Evolutionary conservation across 1,140 invertebrate species (phyloP).

Genomic region (Drosophila rhopaloa): DNA sequence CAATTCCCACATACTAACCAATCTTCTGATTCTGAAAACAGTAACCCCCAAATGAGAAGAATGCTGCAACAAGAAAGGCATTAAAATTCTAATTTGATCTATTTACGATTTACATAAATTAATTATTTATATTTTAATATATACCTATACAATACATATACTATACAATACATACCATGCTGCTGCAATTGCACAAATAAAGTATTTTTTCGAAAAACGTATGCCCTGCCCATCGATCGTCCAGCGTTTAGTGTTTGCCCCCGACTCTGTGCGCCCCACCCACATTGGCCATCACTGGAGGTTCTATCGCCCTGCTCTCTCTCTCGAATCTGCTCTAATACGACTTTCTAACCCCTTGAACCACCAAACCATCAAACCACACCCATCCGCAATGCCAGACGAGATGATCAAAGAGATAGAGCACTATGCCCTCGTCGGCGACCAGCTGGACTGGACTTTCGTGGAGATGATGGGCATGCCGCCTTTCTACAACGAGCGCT

Average conservation of each 20-base stretch:
- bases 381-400: constrained; percentile 87
- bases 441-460: constrained; percentile 98
- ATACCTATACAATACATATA: constrained; percentile 56
- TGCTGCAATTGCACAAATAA: constrained; percentile 84
- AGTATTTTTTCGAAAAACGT: constrained; percentile 76
- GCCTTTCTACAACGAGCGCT: constrained; percentile 84
- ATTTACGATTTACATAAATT: constrained; percentile 81
- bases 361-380: constrained; percentile 36
- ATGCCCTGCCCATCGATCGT: constrained; percentile 13
- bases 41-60: constrained; percentile 38
- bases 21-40: constrained; percentile 34
- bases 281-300: constrained; percentile 45
- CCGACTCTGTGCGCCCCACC: constrained; percentile 16
- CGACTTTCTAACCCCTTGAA: constrained; percentile 55
- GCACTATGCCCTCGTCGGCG: constrained; percentile 98
- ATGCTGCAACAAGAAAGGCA: constrained; percentile 54
- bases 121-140: constrained; percentile 83
- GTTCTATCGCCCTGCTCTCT: constrained; percentile 24
- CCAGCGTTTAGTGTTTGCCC: constrained; percentile 22
- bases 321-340: constrained; percentile 61
- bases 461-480: constrained; percentile 94
- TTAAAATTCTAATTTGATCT: constrained; percentile 63
- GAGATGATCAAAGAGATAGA: constrained; percentile 99
- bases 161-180: constrained; percentile 63
- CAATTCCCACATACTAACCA: constrained; percentile 10